Base-by-base conservation (phyloP, 2,888 invertebrate species). In the Agelastica alni region DNA sequence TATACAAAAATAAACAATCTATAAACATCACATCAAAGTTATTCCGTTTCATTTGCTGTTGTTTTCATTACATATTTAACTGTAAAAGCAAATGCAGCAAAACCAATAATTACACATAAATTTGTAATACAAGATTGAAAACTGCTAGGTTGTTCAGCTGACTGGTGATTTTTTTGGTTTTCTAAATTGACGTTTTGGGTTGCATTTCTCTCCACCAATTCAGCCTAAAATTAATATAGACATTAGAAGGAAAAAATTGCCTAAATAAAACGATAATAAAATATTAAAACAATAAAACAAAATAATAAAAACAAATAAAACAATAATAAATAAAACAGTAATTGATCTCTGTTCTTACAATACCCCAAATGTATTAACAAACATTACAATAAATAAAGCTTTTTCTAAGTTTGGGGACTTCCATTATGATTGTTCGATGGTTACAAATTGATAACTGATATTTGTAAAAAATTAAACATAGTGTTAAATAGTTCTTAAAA, bases 51-150 rank as follows among this genome's bases (percentile, higher is more conserved):
- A 3, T 84, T 83, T 69, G 86, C 85, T 75, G 88, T 85, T 72
- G 85, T 89, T 75, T 86, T 85, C 76, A 93, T 80, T 63, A 96
- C 93, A 80, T 92, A 93, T 82, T 93, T 94, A 57, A 96, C 96
- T 74, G 91, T 89, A 73, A 90, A 91, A 41, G 93, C 94, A 76
- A 96, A 95, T 63, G 90, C 89, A 63, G 92, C 93, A 78, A 96
- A 92, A 61, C 94, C 92, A 64, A 94, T 82, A 57, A 96, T 82
- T 66, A 96, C 91, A 76, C 90, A 85, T 65, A 94, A 80, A 79
- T 96, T 96, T 63, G 93, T 89, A 70, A 95, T 78, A 63, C 91
- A 87, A 68, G 88, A 86, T 69, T 90, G 85, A 77, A 91, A 80
- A 67, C 85, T 86, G 65, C 86, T 86, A 64, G 87, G 82, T 66